A percentile compares a stretch with the other conserved stretches of the same genome.
These are phyloP conservation scores for Lepidothrix coronata DNA, from an alignment of 2,113 vertebrate genomes.

Conservation along the genomic window DNA sequence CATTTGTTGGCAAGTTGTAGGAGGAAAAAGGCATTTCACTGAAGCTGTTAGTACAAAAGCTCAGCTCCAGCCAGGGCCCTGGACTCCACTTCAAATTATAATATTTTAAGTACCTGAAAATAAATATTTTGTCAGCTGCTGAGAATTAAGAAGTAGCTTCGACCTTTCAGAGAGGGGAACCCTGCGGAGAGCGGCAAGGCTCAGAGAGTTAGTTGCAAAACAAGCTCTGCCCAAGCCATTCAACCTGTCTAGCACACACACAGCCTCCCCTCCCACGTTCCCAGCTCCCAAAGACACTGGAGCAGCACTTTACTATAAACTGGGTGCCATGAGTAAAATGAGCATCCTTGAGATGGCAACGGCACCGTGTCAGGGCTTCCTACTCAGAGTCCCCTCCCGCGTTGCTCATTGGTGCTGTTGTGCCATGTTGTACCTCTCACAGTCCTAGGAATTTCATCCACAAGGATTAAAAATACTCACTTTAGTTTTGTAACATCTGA, in stretches of 20 bases:
- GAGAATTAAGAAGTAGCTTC: slow-evolving; percentile 68
- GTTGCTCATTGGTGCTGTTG: not conserved
- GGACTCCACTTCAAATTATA: slow-evolving; percentile 67
- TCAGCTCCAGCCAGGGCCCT: slow-evolving; percentile 41
- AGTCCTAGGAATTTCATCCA: not conserved
- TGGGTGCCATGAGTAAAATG: not conserved
- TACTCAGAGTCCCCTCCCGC: not conserved
- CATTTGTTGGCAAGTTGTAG: slow-evolving; percentile 51
- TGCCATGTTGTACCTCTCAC: not conserved
- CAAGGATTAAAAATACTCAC: not conserved
- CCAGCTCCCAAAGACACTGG: not conserved
- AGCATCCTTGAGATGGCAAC: not conserved
- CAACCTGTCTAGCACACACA: slow-evolving; percentile 14
- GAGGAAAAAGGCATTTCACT: slow-evolving; percentile 58
- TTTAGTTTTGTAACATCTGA: not conserved
- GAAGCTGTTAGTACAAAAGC: slow-evolving; percentile 60
- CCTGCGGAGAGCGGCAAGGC: slow-evolving; percentile 25
- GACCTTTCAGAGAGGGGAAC: slow-evolving; percentile 54
- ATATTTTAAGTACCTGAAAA: slow-evolving; percentile 71
- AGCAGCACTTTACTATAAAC: not conserved
- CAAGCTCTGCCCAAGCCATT: slow-evolving; percentile 26
- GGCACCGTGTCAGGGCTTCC: not conserved
- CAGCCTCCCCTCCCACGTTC: not conserved
- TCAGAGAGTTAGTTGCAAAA: slow-evolving; percentile 53
- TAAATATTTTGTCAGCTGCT: slow-evolving; percentile 70